Evolutionary conservation across 2,888 invertebrate genomes (phyloP), one percentile per base, ranked within the genome.

Genomic region (Caenorhabditis macrosperma): DNA sequence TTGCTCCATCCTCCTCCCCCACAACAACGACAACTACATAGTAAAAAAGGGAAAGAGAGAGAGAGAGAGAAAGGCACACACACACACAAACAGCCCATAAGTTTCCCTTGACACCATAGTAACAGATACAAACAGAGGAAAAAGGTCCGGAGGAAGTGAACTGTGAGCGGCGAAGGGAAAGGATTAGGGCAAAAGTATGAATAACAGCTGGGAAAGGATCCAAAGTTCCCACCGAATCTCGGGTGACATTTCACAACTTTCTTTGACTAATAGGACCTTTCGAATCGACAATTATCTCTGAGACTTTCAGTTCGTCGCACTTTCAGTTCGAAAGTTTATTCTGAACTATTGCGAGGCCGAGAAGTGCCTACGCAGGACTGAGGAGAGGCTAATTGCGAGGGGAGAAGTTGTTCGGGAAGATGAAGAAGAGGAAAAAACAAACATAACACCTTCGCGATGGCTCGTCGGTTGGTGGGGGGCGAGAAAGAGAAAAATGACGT

Each of bases 21-120:
- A 30, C 44, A 68, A 59, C 57, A 68, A 68, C 30, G 17, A 28
- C 26, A 66, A 66, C 66, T 66, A 66, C 54, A 66, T 66, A 69
- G 35, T 26, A 38, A 59, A 57, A 30, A 68, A 35, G 48, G 30
- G 28, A 26, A 24, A 15, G 12, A 20, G 41, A 24, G 24, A 20
- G 41, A 10, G 52, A 0, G 28, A 28, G 28, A 15, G 10, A 26
- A 26, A 44, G 26, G 35, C 12, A 38, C 15, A 38, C 38, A 38
- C 26, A n/a, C n/a, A n/a, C n/a, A n/a, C n/a, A n/a, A n/a, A n/a
- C n/a, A n/a, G n/a, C n/a, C n/a, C n/a, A n/a, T n/a, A 41, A 38
- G 46, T 52, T 33, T 50, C 52, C 35, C 1, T 4, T 41, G 69
- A 52, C 61, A 54, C 72, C 72, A 72, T 72, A 64, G 72, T 64